phyloP scores from a whole-genome alignment of 2,888 invertebrate genomes.

The Hypercompe scribonia region DNA sequence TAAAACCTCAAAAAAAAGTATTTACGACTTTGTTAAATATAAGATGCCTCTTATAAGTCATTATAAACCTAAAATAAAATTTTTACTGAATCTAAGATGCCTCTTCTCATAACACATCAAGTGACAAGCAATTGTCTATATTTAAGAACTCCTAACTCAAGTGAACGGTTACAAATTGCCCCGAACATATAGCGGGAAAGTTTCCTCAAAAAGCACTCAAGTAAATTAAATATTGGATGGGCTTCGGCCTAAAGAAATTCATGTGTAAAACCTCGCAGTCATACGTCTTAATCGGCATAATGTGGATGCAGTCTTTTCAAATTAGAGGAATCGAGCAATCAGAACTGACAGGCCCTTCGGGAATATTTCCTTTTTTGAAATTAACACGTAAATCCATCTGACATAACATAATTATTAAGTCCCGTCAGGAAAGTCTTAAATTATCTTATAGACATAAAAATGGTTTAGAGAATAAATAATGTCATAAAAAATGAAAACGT shows the following conservation, averaged over 20 bases:
- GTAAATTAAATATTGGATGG: conserved; percentile 83
- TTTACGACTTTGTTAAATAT: conserved; percentile 22
- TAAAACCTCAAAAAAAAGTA: neutral
- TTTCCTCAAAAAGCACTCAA: conserved; percentile 83
- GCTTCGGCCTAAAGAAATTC: conserved; percentile 72
- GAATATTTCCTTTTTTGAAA: conserved; percentile 59
- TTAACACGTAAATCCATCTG: conserved; percentile 70
- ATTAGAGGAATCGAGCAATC: conserved; percentile 72
- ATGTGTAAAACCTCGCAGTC: conserved; percentile 76
- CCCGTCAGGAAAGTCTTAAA: conserved; percentile 22
- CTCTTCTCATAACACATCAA: conserved; percentile 63
- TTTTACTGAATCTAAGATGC: conserved; percentile 43
- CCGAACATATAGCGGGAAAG: conserved; percentile 75
- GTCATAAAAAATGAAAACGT: too few species aligned
- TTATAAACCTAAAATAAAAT: too few species aligned
- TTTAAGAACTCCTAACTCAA: conserved; percentile 76
- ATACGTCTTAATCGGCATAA: conserved; percentile 85
- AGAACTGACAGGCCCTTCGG: conserved; percentile 75
- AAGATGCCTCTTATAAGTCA: conserved; percentile 51
- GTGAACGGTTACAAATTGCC: conserved; percentile 84
- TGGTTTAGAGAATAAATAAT: neutral
- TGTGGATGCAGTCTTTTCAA: conserved; percentile 76
- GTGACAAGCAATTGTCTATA: conserved; percentile 64
- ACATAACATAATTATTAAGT: conserved; percentile 56
- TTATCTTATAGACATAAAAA: neutral